A percentile compares a stretch with the other conserved stretches of the same genome.
Evolutionary conservation across 1,140 invertebrate genomes (phyloP).

Genomic region (Zaprionus capensis): DNA sequence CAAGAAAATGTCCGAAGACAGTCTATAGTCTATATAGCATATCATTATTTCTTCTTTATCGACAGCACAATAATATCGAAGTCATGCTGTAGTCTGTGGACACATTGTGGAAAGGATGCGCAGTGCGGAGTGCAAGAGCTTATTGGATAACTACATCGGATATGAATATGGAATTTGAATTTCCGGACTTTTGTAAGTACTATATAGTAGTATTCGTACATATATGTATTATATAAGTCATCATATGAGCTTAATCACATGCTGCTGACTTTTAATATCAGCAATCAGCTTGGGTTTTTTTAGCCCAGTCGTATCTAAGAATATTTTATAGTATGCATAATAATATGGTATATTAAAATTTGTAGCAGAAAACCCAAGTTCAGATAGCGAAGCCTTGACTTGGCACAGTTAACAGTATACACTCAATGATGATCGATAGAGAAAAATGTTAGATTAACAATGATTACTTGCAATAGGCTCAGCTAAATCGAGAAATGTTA

Average conservation of each 20-base stretch:
- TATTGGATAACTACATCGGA: conserved; percentile 43
- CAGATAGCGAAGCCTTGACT: neutral
- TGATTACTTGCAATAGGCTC: neutral
- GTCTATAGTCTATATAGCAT: conserved; percentile 1
- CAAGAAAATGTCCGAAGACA: neutral
- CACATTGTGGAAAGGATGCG: conserved; percentile 51
- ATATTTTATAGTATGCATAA: neutral
- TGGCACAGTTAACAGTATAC: neutral
- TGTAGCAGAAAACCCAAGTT: neutral
- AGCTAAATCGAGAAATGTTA: neutral
- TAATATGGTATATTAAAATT: neutral
- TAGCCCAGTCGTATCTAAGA: neutral
- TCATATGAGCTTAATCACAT: neutral
- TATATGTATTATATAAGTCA: neutral
- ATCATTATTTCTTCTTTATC: conserved; percentile 11
- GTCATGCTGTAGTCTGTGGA: conserved; percentile 53
- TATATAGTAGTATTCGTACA: neutral
- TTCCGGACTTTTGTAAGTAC: conserved; percentile 72
- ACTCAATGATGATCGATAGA: neutral
- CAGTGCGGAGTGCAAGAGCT: conserved; percentile 42
- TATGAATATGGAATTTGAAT: conserved; percentile 81
- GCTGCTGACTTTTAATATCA: neutral
- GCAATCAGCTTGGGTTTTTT: neutral
- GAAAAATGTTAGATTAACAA: neutral
- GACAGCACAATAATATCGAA: conserved; percentile 34